Evolutionary conservation across 2,888 invertebrate genomes (phyloP), one percentile per base, ranked within the genome.

Genomic region (Spisula subtruncata): DNA sequence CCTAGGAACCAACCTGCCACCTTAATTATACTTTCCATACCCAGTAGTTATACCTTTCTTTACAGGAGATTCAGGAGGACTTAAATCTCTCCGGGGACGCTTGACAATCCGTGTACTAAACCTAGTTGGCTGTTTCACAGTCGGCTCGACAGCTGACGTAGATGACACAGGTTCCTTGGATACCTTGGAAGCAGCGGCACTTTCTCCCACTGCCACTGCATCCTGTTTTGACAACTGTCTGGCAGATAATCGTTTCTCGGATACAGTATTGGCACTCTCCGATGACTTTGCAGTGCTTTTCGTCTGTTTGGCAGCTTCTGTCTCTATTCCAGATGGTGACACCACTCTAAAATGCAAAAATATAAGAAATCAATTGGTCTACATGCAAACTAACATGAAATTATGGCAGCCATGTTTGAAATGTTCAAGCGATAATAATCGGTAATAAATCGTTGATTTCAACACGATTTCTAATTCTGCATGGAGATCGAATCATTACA

Each of bases 11-110:
- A 41, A 41, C 41, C 41, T 41, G 41, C 2, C 8, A 20, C 16
- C 56, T 10, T 14, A 8, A 56, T 8, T 56, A n/a, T 56, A 56
- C 2, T 4, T 20, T 81, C 5, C 4, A 8, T 41, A 41, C n/a
- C n/a, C n/a, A n/a, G n/a, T 41, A 41, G 41, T 2, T 29, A 20
- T 12, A 87, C 87, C 89, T 92, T 95, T 95, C 86, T 95, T 95
- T 1, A 91, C 93, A 18, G 95, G 95, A 16, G 95, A 95, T 60
- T 93, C 93, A 5, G 94, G 93, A 18, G 95, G 95, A 80, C 95
- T 95, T 6, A 93, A 81, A 87, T 95, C 94, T 80, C 94, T 90
- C 83, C 92, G 92, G 18, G 94, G 93, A 87, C 93, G 92, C 85
- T 94, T 94, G 16, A 94, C 93, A 41, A 94, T 91, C 84, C 95